Base-by-base conservation (phyloP, 35 echinoderm and acorn worm species). In the Holothuria glaberrima region DNA sequence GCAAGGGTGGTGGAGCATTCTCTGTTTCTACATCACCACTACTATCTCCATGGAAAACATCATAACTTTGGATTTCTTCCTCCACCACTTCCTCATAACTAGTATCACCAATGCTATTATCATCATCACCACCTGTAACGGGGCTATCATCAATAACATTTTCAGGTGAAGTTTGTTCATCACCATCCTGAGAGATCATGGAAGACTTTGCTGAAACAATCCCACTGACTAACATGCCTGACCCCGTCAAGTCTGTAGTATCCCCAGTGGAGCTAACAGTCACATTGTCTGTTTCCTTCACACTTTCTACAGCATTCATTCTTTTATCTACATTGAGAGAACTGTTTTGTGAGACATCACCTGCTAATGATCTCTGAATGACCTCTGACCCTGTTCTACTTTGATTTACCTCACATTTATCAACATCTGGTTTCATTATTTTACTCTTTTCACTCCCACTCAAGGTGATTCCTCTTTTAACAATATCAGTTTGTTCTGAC, bases 1-100 rank as follows among this genome's bases (percentile, higher is more conserved):
- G 69, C 38, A 89, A 85, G 70, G 91, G 89, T 65, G 95, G 58
- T 30, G 95, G 95, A 12, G 94, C 56, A 58, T 88, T 56, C 52
- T 84, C 80, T 6, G 48, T 50, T 35, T 82, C 48, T 13, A 24
- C 25, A 16, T 58, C 31, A 24, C 12, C 25, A 33, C 6, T 1
- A 33, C 66, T 33, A 25, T 69, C 66, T 25, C 13, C 22, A 41
- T 65, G 20, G 20, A 5, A 65, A 12, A 69, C 22, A 13, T 33
- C 25, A 69, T 69, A 26, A 17, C 25, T 33, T 18, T 29, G 24
- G 1, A 29, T 69, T 14, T 54, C 50, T 1, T 17, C 9, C 50
- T 54, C 50, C 13, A 5, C 50, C 0, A 4, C 36, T 7, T 41
- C 36, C 2, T 41, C 36, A 41, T 41, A 2, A 41, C 36, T 7